Conservation (phyloP, 2,113 vertebrate genomes). For the Mugil cephalus region DNA sequence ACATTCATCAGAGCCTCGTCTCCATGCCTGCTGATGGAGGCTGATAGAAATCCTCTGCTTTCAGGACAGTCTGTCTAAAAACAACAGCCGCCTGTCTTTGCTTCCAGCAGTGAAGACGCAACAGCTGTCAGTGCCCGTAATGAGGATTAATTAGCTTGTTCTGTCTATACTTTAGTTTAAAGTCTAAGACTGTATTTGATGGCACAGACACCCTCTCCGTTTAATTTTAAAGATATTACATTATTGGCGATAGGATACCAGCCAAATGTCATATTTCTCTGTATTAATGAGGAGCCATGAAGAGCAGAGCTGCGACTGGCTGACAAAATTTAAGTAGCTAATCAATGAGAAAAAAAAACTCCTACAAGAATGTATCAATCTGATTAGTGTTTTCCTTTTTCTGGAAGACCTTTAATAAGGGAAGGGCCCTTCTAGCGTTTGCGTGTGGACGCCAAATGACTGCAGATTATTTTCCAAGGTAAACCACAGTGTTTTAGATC, state of each 20-base stretch:
- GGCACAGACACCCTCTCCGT: conserved; percentile 27
- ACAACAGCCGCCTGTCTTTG: conserved; percentile 29
- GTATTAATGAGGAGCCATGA: conserved; percentile 4
- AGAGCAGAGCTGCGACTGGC: not conserved
- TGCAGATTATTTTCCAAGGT: not conserved
- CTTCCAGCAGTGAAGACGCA: conserved; percentile 52
- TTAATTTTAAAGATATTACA: conserved; percentile 20
- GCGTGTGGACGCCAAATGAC: not conserved
- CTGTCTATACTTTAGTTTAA: conserved; percentile 22
- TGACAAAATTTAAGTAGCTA: too few relatives aligned
- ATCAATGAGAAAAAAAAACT: too few relatives aligned
- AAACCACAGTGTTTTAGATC: not conserved
- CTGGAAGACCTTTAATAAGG: not conserved
- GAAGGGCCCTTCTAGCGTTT: not conserved
- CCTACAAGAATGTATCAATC: too few relatives aligned
- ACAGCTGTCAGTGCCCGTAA: conserved; percentile 48
- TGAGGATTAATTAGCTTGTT: conserved; percentile 55
- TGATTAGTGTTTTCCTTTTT: too few relatives aligned
- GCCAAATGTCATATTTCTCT: not conserved
- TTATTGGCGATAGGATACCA: not conserved
- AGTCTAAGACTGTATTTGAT: not conserved
- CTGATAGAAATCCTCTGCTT: conserved; percentile 62
- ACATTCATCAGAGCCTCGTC: conserved; percentile 65
- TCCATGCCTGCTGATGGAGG: conserved; percentile 65
- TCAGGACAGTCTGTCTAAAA: conserved; percentile 35